Evolutionary conservation across 2,797 vertebrate genomes (phyloP).

Genomic region (Gobio occitaniae): DNA sequence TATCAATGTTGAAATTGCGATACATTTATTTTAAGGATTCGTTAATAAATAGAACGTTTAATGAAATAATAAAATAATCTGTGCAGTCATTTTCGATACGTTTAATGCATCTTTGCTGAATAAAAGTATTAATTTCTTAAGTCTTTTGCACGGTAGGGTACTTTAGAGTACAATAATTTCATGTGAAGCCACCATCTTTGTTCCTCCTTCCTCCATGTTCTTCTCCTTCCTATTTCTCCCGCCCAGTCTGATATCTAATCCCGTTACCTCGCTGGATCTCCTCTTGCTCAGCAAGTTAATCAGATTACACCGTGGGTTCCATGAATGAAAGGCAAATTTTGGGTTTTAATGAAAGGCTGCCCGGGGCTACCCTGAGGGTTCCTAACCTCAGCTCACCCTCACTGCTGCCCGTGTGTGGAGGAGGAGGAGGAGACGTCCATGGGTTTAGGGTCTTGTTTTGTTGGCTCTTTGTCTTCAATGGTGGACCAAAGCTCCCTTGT

Average conservation of each 20-base stretch:
- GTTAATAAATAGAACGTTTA: background rate
- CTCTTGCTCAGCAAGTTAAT: slow-evolving; percentile 51
- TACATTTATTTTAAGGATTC: background rate
- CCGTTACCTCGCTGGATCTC: slow-evolving; percentile 41
- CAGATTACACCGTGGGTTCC: slow-evolving; percentile 58
- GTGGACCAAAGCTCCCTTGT: background rate
- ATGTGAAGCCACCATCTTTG: slow-evolving; percentile 32
- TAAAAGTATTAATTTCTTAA: background rate
- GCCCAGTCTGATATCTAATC: slow-evolving; percentile 68
- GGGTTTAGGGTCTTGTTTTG: slow-evolving; percentile 45
- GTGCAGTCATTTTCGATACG: background rate
- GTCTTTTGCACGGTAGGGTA: background rate
- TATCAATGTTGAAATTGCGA: background rate
- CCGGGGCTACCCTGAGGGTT: slow-evolving; percentile 57
- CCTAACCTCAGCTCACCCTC: slow-evolving; percentile 52
- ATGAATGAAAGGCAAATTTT: slow-evolving; percentile 49
- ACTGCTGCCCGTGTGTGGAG: slow-evolving; percentile 4
- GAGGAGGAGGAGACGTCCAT: background rate
- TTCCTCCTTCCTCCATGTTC: slow-evolving; percentile 56
- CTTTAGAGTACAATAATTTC: background rate
- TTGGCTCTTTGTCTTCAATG: slow-evolving; percentile 24
- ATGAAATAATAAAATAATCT: too few relatives aligned
- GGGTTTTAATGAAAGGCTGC: slow-evolving; percentile 64
- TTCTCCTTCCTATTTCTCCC: slow-evolving; percentile 61
- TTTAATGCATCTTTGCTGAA: background rate